Conservation (phyloP, 2,888 invertebrate genomes). For the Onchidella celtica region DNA sequence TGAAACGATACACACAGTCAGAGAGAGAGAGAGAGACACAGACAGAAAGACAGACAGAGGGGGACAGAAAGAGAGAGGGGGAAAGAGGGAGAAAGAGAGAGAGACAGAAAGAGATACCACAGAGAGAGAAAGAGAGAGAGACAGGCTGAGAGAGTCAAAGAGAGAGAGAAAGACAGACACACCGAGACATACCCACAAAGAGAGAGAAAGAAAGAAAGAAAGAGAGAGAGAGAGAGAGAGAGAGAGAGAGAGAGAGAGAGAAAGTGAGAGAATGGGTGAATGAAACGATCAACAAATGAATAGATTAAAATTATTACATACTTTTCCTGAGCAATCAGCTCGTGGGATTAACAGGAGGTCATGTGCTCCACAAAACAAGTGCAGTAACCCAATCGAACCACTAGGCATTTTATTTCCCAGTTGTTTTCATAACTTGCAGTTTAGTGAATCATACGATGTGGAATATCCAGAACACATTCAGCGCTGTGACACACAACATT, state of each 20-base stretch:
- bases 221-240: background rate
- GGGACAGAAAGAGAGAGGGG: background rate
- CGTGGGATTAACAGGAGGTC: too few species aligned
- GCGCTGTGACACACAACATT: too few species aligned
- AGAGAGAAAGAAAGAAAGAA: background rate
- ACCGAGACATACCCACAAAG: background rate
- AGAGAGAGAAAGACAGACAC: background rate
- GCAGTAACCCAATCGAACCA: too few species aligned
- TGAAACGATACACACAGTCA: too few species aligned
- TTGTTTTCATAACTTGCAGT: too few species aligned
- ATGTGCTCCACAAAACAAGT: too few species aligned
- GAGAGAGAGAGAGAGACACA: background rate
- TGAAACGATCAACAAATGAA: too few species aligned
- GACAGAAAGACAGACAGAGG: background rate
- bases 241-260: background rate
- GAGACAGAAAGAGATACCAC: background rate
- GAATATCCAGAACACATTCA: too few species aligned
- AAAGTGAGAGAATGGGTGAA: background rate
- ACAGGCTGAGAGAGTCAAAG: background rate
- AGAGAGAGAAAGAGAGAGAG: background rate
- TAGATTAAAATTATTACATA: too few species aligned
- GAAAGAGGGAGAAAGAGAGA: background rate
- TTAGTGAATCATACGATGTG: too few species aligned
- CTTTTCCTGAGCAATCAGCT: too few species aligned
- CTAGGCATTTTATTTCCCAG: too few species aligned